Percentiles rank a stretch among this genome's conserved stretches.
These are phyloP conservation scores for Sycophaga agraensis DNA, from an alignment of 1,140 invertebrate species.

Conservation along the genomic window DNA sequence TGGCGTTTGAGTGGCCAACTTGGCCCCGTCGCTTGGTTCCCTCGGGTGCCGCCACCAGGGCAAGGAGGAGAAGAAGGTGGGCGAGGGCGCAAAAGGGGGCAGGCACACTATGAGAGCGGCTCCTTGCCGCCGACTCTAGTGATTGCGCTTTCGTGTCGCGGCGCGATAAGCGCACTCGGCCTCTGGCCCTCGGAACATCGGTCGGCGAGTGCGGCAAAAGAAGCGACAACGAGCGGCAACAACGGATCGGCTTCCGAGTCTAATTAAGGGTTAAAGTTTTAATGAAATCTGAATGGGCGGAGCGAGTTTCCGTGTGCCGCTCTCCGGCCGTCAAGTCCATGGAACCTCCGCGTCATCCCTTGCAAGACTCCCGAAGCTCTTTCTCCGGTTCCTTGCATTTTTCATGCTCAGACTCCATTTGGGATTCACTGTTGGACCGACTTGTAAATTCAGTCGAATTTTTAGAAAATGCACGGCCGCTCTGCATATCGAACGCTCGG, in stretches of 20 bases:
- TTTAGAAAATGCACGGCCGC: too few species aligned
- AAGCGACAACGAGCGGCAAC: neutral
- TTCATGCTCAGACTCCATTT: too few species aligned
- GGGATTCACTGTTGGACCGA: too few species aligned
- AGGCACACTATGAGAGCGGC: neutral
- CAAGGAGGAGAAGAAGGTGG: neutral
- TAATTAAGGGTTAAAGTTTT: slow-evolving; percentile 37
- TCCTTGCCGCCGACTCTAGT: neutral
- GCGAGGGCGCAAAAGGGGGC: neutral
- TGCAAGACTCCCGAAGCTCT: too few species aligned
- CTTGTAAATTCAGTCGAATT: too few species aligned
- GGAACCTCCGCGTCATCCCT: neutral
- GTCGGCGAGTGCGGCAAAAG: slow-evolving; percentile 13
- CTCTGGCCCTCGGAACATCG: slow-evolving; percentile 32
- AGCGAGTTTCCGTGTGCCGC: neutral
- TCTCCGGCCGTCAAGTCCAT: too few species aligned
- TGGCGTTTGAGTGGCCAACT: neutral
- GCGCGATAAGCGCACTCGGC: slow-evolving; percentile 15
- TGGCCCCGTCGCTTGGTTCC: neutral
- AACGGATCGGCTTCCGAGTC: slow-evolving; percentile 13
- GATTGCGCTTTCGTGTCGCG: slow-evolving; percentile 15
- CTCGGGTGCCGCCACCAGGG: neutral
- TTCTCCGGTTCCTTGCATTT: neutral
- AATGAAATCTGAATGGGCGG: slow-evolving; percentile 31
- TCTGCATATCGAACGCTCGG: too few species aligned